These are phyloP conservation scores for Antennarius maculatus DNA, from an alignment of 2,797 vertebrate genomes.

Conservation along the genomic window DNA sequence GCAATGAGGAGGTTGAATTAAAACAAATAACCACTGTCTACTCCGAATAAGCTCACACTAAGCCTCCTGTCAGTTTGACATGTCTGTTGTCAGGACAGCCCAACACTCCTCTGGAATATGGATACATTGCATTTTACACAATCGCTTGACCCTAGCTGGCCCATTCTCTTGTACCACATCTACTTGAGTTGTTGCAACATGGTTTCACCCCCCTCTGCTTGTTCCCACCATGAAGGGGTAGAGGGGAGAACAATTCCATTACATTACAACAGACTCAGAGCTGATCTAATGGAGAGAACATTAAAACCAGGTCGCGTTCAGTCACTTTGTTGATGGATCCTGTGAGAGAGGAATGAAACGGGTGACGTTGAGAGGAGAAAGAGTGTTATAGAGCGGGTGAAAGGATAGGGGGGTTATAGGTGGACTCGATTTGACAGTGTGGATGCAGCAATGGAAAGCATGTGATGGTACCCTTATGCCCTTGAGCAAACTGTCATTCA, in stretches of 20 bases:
- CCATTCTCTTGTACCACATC: slow-evolving; percentile 57
- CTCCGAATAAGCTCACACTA: slow-evolving; percentile 52
- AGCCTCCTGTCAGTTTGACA: slow-evolving; percentile 68
- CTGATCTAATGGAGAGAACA: slow-evolving; percentile 78
- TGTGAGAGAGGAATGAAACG: slow-evolving; percentile 53
- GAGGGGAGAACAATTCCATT: slow-evolving; percentile 78
- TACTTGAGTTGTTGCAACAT: slow-evolving; percentile 65
- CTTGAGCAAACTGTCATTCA: slow-evolving; percentile 84
- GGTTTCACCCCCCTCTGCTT: slow-evolving; percentile 38
- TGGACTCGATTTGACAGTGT: slow-evolving; percentile 62
- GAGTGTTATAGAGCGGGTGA: slow-evolving; percentile 37
- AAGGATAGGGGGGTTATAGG: slow-evolving; percentile 38
- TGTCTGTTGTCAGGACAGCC: slow-evolving; percentile 68
- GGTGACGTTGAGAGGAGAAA: slow-evolving; percentile 23
- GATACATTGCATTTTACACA: slow-evolving; percentile 80
- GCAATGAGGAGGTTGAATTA: slow-evolving; percentile 63
- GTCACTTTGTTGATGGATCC: slow-evolving; percentile 76
- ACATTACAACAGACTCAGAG: slow-evolving; percentile 64
- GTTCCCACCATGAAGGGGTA: slow-evolving; percentile 52
- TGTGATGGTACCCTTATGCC: slow-evolving; percentile 66
- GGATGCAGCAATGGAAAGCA: slow-evolving; percentile 41
- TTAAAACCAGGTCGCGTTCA: slow-evolving; percentile 79
- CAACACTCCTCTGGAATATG: slow-evolving; percentile 68
- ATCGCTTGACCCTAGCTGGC: slow-evolving; percentile 72
- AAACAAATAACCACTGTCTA: slow-evolving; percentile 67